Evolutionary conservation across 2,797 vertebrate genomes (phyloP), one percentile per base, ranked within the genome.

Genomic region (Phrynocephalus guinanensis): DNA sequence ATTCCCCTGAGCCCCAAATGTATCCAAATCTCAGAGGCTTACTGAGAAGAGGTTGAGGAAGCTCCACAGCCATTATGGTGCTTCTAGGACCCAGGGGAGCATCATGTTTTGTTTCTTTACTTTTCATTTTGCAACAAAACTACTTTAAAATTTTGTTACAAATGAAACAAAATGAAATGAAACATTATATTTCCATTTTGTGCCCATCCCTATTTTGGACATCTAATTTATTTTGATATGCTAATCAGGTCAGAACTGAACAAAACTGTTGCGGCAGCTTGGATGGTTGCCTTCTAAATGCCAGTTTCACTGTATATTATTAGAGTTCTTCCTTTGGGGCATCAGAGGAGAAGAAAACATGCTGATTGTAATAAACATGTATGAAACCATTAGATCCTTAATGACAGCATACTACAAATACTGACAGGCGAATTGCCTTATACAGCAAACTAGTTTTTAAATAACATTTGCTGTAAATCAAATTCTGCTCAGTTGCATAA

Each of bases 321-420:
- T 91, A 84, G 72, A 91, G 78, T 86, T 81, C 73, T 90, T 80
- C 63, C 90, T 78, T 86, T 80, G 76, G 80, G 82, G 22, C 86
- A 89, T 30, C 85, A 48, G 79, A 81, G 86, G 78, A 89, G 72
- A 86, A 83, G 67, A 90, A 91, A 90, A 92, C 91, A 85, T 89
- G 84, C 88, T 92, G 90, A 90, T 75, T 92, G 48, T 82, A 94
- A 95, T 92, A 87, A 88, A 90, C 88, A 26, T 88, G 60, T 86
- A 60, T 66, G 84, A 88, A 94, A 92, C 92, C 88, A 91, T 92
- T 92, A 90, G 84, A 91, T 80, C 71, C 30, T 86, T 92, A 93
- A 90, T 85, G 87, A 79, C 24, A 92, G 24, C 68, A 73, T 33
- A 83, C 3, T 70, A 89, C 24, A 89, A 86, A 79, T 18, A 86